phyloP scores from a whole-genome alignment of 2,888 invertebrate genomes.

The Oxyteleia sp. region DNA sequence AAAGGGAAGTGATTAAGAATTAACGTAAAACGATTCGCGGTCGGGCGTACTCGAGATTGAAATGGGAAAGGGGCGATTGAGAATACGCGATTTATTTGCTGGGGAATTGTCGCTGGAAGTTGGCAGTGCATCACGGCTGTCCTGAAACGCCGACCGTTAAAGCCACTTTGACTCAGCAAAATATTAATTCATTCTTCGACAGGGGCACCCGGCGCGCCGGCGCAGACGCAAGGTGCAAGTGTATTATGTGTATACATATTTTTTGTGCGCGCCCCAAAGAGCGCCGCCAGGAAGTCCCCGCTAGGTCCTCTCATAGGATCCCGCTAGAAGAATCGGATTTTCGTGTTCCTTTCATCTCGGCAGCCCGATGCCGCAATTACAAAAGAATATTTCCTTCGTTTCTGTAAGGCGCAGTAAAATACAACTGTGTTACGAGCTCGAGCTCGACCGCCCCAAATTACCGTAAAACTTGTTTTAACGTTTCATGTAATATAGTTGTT shows the following conservation, averaged over 20 bases:
- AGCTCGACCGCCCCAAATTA: conserved; percentile 35
- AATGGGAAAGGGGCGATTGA: conserved; percentile 38
- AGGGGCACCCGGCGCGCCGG: conserved; percentile 59
- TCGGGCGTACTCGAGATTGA: conserved; percentile 35
- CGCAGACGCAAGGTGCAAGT: conserved; percentile 70
- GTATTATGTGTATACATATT: conserved; percentile 69
- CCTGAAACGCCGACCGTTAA: conserved; percentile 62
- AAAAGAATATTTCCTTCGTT: conserved; percentile 59
- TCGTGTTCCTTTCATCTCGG: conserved; percentile 68
- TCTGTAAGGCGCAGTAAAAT: conserved; percentile 38
- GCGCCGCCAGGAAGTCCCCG: conserved; percentile 69
- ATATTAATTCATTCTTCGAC: conserved; percentile 75
- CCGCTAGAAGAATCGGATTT: conserved; percentile 65
- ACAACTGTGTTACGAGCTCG: conserved; percentile 34
- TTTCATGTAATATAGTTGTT: conserved; percentile 57
- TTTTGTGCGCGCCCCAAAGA: conserved; percentile 62
- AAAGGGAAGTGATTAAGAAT: conserved; percentile 29
- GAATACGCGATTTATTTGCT: conserved; percentile 57
- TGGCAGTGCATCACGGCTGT: conserved; percentile 50
- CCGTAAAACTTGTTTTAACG: conserved; percentile 56
- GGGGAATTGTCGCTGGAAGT: conserved; percentile 57
- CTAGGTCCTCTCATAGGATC: conserved; percentile 49
- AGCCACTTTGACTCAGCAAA: conserved; percentile 76
- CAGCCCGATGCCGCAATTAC: conserved; percentile 62
- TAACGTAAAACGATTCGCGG: conserved; percentile 19